Evolutionary conservation across 2,113 vertebrate species (phyloP), one percentile per base, ranked within the genome.

Genomic region (Eulemur macaco): DNA sequence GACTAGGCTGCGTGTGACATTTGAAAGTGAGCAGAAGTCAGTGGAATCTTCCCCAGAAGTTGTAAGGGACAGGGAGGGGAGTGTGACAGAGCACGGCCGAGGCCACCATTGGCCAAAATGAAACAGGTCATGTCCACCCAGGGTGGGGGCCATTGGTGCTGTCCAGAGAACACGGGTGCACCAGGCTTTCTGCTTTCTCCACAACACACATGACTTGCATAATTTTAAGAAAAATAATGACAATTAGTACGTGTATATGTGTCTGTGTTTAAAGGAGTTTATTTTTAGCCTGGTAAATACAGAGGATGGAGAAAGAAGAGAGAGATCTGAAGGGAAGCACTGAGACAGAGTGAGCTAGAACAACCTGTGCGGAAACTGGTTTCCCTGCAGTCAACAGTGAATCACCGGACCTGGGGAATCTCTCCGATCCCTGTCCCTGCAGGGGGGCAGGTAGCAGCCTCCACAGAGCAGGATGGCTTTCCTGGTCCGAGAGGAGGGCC

Each of bases 141-240:
- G 8, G 21, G 13, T 1, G 12, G 29, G 37, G 0, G 52, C 11
- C 0, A 0, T 0, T 13, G 0, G 0, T 8, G 2, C 0, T 0
- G 45, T 5, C 25, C 18, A 1, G 66, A 27, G 18, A 31, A 9
- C 20, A 6, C 1, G 0, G 3, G 1, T 0, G 17, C 1, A 13
- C 23, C 20, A 18, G 10, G 25, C 50, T 18, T 4, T 8, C 45
- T 4, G 45, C 21, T 7, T n/a, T 14, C 56, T 5, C 60, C 2
- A n/a, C 58, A 63, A 29, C 45, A 2, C 2, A 8, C n/a, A 5
- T 1, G 7, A 8, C 39, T 2, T 18, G 50, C 37, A 4, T 27
- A 47, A 18, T 13, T 39, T 20, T 31, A 11, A 47, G 47, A 18
- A 82, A 17, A 64, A 37, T 31, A 0, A 23, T n/a, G 2, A 12